A percentile compares a stretch with the other conserved stretches of the same genome.
Conservation (phyloP, 2,113 vertebrate genomes). For the Ia io region DNA sequence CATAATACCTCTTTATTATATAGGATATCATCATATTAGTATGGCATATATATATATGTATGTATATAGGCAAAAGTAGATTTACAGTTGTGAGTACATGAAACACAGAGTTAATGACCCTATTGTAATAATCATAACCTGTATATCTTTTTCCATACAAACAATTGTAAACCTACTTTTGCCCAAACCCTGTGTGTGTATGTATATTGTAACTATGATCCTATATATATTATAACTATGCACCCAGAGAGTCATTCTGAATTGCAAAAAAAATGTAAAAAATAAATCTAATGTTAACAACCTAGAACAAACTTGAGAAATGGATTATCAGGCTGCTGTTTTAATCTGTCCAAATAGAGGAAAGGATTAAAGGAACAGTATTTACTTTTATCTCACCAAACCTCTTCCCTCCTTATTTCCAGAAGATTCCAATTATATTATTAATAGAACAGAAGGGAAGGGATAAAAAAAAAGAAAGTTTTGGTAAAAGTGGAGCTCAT, state of each 20-base stretch:
- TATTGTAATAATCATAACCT: not conserved
- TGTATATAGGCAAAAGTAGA: not conserved
- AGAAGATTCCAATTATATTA: not conserved
- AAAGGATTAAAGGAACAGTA: not conserved
- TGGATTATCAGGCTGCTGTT: not conserved
- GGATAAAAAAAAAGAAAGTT: not conserved
- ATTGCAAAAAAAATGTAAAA: constrained; percentile 16
- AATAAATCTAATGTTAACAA: not conserved
- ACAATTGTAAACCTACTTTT: not conserved
- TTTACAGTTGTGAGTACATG: not conserved
- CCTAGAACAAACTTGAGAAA: not conserved
- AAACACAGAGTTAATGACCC: not conserved
- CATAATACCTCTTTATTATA: too few species aligned
- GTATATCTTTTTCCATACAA: not conserved
- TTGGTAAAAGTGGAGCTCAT: not conserved
- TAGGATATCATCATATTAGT: not conserved
- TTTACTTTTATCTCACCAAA: not conserved
- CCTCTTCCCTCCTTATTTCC: not conserved
- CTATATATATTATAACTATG: not conserved
- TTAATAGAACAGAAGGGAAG: not conserved
- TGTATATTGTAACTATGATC: too few species aligned
- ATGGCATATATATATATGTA: not conserved
- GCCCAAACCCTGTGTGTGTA: not conserved
- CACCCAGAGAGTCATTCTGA: not conserved
- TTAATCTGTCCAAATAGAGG: not conserved